Conservation (phyloP, 2,888 invertebrate species). For the Brachyopa scutellaris region DNA sequence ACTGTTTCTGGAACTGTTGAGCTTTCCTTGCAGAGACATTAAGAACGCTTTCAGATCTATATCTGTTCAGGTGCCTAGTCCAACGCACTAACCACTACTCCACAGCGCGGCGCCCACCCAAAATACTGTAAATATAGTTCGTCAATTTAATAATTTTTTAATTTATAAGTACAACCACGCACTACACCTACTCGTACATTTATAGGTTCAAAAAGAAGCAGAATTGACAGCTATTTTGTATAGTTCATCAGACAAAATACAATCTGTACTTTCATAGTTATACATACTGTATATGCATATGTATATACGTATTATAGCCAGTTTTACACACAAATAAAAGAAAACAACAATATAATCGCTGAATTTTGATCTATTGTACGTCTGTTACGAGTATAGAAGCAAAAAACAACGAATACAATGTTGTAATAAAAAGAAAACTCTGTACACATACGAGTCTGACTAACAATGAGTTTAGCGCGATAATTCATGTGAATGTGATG, state of each 20-base stretch:
- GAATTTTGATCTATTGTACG: background rate
- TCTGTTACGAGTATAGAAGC: background rate
- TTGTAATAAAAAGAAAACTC: slow-evolving; percentile 5
- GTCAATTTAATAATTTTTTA: slow-evolving; percentile 12
- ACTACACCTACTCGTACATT: slow-evolving; percentile 30
- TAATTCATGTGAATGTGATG: background rate
- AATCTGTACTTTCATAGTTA: too few relatives aligned
- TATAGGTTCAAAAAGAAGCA: background rate
- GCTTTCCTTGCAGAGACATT: too few relatives aligned
- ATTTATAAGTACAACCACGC: slow-evolving; percentile 14
- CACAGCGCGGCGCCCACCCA: too few relatives aligned
- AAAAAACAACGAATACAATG: background rate
- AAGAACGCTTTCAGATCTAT: too few relatives aligned
- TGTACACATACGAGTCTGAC: too few relatives aligned
- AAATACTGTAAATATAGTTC: background rate
- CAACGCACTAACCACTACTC: too few relatives aligned
- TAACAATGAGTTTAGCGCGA: background rate
- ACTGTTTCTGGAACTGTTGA: too few relatives aligned
- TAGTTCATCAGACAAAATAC: too few relatives aligned
- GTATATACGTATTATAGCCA: too few relatives aligned
- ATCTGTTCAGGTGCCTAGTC: too few relatives aligned
- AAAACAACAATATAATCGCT: background rate
- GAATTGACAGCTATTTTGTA: background rate
- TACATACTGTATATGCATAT: too few relatives aligned
- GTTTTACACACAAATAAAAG: too few relatives aligned